These are phyloP conservation scores for Xenops minutus DNA, from an alignment of 2,797 vertebrate genomes.

Conservation along the genomic window DNA sequence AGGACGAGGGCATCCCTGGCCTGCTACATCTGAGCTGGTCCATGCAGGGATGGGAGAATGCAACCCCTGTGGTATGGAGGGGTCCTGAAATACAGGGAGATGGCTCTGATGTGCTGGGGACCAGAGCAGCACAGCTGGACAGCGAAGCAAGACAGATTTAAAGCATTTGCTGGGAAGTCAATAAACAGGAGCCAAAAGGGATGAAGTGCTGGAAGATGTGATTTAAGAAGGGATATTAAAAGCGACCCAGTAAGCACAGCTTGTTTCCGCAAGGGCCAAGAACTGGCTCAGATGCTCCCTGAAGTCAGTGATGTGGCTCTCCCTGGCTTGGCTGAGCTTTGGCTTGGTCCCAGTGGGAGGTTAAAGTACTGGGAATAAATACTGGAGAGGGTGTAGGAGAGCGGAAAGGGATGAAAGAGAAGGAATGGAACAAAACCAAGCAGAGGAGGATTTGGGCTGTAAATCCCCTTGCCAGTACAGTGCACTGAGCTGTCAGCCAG, in stretches of 20 bases:
- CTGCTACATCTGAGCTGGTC: background rate
- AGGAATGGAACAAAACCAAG: background rate
- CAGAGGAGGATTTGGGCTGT: background rate
- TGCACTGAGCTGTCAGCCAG: rapidly evolving
- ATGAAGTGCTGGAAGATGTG: slow-evolving; percentile 28
- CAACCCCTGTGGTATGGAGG: rapidly evolving
- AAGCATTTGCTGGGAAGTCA: slow-evolving; percentile 9
- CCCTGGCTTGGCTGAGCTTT: background rate
- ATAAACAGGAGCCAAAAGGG: background rate
- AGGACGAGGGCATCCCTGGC: background rate
- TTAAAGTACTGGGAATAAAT: background rate
- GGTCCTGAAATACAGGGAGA: rapidly evolving
- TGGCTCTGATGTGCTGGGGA: rapidly evolving
- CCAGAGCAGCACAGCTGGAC: background rate
- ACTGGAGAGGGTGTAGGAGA: background rate
- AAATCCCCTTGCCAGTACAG: background rate
- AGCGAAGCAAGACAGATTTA: background rate
- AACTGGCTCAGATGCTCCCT: background rate
- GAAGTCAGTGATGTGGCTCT: background rate
- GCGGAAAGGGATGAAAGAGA: background rate
- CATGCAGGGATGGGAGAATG: background rate
- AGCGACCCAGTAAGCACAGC: background rate
- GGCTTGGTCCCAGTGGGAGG: background rate
- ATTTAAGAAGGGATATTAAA: slow-evolving; percentile 20
- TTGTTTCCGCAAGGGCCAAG: background rate